Percentiles rank a stretch among this genome's conserved stretches.
Conservation (phyloP, 2,888 invertebrate genomes). For the Diarsia dahlii region DNA sequence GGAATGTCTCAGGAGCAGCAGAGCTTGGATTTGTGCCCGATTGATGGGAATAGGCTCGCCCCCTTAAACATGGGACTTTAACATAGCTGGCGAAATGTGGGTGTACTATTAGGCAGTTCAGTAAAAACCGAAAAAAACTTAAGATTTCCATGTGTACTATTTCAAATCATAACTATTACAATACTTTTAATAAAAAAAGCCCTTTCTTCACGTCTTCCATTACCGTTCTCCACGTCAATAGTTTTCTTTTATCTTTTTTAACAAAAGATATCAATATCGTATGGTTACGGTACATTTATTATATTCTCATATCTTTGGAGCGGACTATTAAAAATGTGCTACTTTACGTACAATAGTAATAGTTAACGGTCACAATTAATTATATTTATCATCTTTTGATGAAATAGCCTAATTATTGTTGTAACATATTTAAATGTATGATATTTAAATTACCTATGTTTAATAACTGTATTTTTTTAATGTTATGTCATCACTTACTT, state of each 20-base stretch:
- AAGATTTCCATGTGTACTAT: background rate
- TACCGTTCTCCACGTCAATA: conserved; percentile 18
- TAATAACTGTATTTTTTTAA: background rate
- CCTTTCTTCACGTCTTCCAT: background rate
- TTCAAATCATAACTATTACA: background rate
- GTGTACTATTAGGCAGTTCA: no score
- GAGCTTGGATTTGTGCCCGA: no score
- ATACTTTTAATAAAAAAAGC: background rate
- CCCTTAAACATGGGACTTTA: no score
- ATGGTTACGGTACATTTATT: conserved; percentile 43
- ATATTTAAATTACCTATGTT: background rate
- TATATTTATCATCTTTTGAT: conserved; percentile 29
- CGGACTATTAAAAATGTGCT: conserved; percentile 39
- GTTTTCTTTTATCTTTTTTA: conserved; percentile 45
- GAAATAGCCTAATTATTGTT: background rate
- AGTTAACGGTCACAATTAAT: conserved; percentile 31
- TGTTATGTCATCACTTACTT: background rate
- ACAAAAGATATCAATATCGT: conserved; percentile 51
- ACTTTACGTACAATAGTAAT: conserved; percentile 48
- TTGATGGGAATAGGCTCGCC: no score
- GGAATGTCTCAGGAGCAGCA: no score
- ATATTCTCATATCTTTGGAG: conserved; percentile 27
- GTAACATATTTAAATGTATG: background rate
- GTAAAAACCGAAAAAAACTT: background rate
- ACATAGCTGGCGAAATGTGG: no score